Conservation (phyloP, 1,140 invertebrate species). For the Drosophila lacertosa region DNA sequence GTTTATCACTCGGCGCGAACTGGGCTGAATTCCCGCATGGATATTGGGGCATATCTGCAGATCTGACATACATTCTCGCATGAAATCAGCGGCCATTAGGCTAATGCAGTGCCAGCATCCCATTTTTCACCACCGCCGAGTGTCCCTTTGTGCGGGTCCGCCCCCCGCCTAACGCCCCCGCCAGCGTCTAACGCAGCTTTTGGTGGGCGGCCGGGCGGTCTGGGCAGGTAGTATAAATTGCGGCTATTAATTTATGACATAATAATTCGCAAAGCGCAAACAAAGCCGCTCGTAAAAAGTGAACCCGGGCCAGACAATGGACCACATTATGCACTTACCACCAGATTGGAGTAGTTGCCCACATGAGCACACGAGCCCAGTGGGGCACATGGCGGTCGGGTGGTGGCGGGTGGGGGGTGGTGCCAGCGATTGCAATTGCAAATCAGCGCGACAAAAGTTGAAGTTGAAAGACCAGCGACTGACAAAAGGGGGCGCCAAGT, state of each 20-base stretch:
- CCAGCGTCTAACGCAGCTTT: conserved; percentile 7
- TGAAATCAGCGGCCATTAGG: conserved; percentile 55
- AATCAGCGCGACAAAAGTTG: conserved; percentile 74
- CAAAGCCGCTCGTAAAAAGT: conserved; percentile 76
- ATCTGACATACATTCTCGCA: conserved; percentile 53
- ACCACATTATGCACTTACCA: conserved; percentile 58
- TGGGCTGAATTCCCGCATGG: background rate
- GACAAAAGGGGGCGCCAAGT: conserved; percentile 60
- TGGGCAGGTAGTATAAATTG: conserved; percentile 64
- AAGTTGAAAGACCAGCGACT: conserved; percentile 61
- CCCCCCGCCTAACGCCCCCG: background rate
- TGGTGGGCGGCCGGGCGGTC: background rate
- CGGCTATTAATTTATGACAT: conserved; percentile 81
- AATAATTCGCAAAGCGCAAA: conserved; percentile 81
- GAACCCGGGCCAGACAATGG: conserved; percentile 62
- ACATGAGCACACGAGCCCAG: conserved; percentile 31
- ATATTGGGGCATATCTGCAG: conserved; percentile 38
- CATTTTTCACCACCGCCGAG: conserved; percentile 66
- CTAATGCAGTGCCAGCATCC: conserved; percentile 62
- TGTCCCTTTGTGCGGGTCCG: conserved; percentile 51
- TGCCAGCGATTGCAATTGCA: conserved; percentile 41
- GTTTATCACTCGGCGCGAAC: background rate
- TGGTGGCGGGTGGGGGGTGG: background rate
- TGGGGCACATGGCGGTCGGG: conserved; percentile 4
- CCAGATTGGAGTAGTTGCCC: conserved; percentile 40